A percentile compares a stretch with the other conserved stretches of the same genome.
These are phyloP conservation scores for Cranoglanis bouderius DNA, from an alignment of 2,113 vertebrate genomes.

Conservation along the genomic window DNA sequence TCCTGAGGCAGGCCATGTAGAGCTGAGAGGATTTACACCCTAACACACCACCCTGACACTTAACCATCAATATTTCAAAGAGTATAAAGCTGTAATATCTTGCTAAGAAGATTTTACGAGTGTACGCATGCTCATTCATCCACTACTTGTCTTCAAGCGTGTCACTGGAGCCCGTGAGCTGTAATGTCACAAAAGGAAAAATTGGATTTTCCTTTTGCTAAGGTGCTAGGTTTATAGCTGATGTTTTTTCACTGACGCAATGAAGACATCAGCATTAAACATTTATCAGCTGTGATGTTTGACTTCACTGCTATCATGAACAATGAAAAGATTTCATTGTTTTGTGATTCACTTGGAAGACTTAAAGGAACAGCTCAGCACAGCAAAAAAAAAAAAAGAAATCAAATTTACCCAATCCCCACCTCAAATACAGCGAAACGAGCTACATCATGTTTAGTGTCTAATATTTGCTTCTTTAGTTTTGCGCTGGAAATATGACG, in stretches of 20 bases:
- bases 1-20: not conserved
- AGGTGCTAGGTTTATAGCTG: not conserved
- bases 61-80: not conserved
- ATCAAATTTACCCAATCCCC: not conserved
- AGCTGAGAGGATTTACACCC: not conserved
- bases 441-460: not conserved
- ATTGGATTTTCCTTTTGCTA: not conserved
- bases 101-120: not conserved
- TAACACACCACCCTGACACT: not conserved
- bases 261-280: not conserved
- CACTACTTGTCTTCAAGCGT: not conserved
- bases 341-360: not conserved
- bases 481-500: not conserved
- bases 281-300: not conserved
- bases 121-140: not conserved
- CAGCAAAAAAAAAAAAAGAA: too few species aligned
- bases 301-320: not conserved
- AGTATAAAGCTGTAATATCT: not conserved
- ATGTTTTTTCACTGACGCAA: not conserved
- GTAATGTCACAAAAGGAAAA: not conserved
- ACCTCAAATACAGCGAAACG: not conserved
- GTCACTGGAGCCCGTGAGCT: not conserved
- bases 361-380: too few species aligned
- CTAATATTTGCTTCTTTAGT: not conserved
- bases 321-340: not conserved